These are phyloP conservation scores for Cepaea hortensis DNA, from an alignment of 2,888 invertebrate species.

Conservation along the genomic window DNA sequence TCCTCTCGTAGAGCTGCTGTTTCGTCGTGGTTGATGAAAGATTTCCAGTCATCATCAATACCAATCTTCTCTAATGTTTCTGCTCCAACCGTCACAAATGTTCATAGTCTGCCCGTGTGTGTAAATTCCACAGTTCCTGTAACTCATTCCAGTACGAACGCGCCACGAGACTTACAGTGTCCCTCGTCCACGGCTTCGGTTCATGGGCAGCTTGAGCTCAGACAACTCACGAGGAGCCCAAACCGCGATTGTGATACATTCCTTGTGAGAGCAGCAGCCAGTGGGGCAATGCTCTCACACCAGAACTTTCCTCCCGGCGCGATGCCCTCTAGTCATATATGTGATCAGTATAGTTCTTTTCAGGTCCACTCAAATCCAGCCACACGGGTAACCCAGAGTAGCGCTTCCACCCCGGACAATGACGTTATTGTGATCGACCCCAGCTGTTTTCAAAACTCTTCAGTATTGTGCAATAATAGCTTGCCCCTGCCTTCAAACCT, in stretches of 20 bases:
- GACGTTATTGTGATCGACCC: constrained; percentile 31
- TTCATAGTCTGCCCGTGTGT: neutral
- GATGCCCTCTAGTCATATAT: neutral
- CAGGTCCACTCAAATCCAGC: neutral
- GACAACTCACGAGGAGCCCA: neutral
- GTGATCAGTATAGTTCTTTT: neutral
- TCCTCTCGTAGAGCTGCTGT: neutral
- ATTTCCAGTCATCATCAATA: neutral
- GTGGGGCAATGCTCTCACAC: no score
- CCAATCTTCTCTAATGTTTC: neutral
- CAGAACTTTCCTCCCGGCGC: neutral
- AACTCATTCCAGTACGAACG: neutral
- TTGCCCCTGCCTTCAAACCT: neutral
- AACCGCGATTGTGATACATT: neutral
- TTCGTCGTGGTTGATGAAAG: constrained; percentile 11
- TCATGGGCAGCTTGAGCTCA: neutral
- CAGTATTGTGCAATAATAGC: neutral
- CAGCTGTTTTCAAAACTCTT: neutral
- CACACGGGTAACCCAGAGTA: neutral
- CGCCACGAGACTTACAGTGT: neutral
- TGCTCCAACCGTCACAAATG: neutral
- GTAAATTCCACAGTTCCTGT: no score
- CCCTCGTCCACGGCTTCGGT: neutral
- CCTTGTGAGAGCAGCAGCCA: neutral
- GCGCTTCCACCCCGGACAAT: neutral